phyloP scores from a whole-genome alignment of 2,888 invertebrate species.

The Osmoderma eremita region DNA sequence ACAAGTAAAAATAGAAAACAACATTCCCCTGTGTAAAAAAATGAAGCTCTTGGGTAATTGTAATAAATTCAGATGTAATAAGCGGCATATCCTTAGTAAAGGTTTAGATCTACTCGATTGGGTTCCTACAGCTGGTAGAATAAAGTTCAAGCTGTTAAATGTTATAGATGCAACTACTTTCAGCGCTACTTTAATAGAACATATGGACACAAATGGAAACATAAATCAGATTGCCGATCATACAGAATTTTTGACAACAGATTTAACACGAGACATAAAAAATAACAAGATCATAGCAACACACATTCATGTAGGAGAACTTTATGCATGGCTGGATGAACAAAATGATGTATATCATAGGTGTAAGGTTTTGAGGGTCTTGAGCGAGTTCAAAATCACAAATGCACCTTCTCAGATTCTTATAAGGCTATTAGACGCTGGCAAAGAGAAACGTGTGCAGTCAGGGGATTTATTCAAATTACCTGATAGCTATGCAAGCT shows the following conservation, averaged over 20 bases:
- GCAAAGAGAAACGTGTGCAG: conserved; percentile 62
- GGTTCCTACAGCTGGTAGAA: conserved; percentile 65
- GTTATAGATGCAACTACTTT: conserved; percentile 72
- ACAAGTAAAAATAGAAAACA: conserved; percentile 62
- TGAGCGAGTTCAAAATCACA: conserved; percentile 55
- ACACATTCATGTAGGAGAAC: conserved; percentile 66
- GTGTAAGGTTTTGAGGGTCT: conserved; percentile 67
- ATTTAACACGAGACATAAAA: conserved; percentile 52
- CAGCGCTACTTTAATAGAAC: conserved; percentile 68
- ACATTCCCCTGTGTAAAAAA: conserved; percentile 69
- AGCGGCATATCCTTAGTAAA: conserved; percentile 72
- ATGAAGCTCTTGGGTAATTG: conserved; percentile 75
- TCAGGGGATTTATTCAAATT: conserved; percentile 65
- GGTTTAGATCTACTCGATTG: conserved; percentile 66
- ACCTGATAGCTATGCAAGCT: conserved; percentile 65
- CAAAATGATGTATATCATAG: conserved; percentile 65
- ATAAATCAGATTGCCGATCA: conserved; percentile 48
- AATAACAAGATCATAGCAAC: conserved; percentile 52
- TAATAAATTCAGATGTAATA: conserved; percentile 67
- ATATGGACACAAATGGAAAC: conserved; percentile 55
- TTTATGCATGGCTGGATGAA: conserved; percentile 67
- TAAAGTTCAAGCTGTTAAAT: conserved; percentile 69
- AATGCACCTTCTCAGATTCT: conserved; percentile 54
- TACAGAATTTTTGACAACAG: conserved; percentile 49
- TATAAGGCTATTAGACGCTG: conserved; percentile 72